Evolutionary conservation across 2,888 invertebrate species (phyloP), one percentile per base, ranked within the genome.

Genomic region (Chromoteleia sp.): DNA sequence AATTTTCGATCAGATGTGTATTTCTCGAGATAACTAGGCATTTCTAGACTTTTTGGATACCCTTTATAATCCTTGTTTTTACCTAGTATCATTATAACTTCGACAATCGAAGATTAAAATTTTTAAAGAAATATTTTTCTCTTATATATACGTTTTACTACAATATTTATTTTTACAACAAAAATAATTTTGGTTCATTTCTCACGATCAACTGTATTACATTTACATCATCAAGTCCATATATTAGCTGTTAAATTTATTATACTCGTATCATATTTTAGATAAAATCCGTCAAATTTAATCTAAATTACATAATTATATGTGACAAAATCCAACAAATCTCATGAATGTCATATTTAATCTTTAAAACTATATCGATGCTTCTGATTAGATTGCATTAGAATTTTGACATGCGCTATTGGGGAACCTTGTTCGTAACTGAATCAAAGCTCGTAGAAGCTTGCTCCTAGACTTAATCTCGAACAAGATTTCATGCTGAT

Each of bases 401-500:
- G 43, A 17, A 43, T 43, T 59, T 59, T 59, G 43, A 59, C 30
- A 29, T 30, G 43, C 59, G 43, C 43, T 15, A 59, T 59, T 59
- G 59, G 43, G 29, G 30, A 43, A 43, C 30, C 43, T 43, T 59
- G 43, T 43, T 59, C 36, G 29, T 59, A 59, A 43, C 59, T 15
- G 29, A 43, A 59, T 59, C 29, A 43, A 15, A 59, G 15, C 59
- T 25, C 15, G 43, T 43, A 29, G 43, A 43, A 59, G 59, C 59
- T 59, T 43, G 59, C 29, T 59, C 43, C 43, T 30, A 43, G 43
- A 59, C 59, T 59, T 59, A 59, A 59, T 59, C 59, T 59, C 25
- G 29, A 59, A 59, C 43, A 59, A 59, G 59, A 59, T 59, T 59
- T 43, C 59, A 43, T 59, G 17, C n/a, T 59, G 43, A 59, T 59